Percentiles rank a stretch among this genome's conserved stretches.
phyloP scores from a whole-genome alignment of 2,888 invertebrate species.

The Nomada hirtipes region DNA sequence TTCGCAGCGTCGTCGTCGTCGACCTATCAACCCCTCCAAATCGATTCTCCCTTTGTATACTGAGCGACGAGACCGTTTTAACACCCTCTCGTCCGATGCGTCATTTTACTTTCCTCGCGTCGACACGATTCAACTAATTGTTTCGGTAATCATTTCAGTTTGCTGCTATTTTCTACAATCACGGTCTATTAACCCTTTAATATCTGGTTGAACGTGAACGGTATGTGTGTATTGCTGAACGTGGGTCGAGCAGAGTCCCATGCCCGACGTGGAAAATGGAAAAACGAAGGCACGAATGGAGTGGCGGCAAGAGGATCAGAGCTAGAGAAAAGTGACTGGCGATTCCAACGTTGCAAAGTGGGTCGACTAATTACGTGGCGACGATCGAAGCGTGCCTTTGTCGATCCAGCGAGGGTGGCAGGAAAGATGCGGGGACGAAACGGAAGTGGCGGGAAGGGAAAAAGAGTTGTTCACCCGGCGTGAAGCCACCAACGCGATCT shows the following conservation, averaged over 20 bases:
- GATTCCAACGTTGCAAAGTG: conserved; percentile 63
- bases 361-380: conserved; percentile 68
- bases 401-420: conserved; percentile 43
- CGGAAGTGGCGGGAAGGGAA: conserved; percentile 11
- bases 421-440: neutral
- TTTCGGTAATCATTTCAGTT: no score
- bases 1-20: conserved; percentile 30
- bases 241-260: no score
- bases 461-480: conserved; percentile 35
- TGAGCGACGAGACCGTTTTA: no score
- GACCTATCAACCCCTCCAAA: neutral
- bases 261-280: no score
- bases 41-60: neutral
- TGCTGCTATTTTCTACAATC: no score
- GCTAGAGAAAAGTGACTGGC: conserved; percentile 35
- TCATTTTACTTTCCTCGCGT: no score
- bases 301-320: neutral
- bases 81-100: no score
- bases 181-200: no score
- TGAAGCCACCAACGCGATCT: conserved; percentile 32
- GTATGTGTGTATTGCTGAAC: no score
- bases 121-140: no score
- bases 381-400: conserved; percentile 64
- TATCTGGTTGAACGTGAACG: no score
- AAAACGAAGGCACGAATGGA: neutral